Evolutionary conservation across 2,888 invertebrate species (phyloP).

Genomic region (Altica lythri): DNA sequence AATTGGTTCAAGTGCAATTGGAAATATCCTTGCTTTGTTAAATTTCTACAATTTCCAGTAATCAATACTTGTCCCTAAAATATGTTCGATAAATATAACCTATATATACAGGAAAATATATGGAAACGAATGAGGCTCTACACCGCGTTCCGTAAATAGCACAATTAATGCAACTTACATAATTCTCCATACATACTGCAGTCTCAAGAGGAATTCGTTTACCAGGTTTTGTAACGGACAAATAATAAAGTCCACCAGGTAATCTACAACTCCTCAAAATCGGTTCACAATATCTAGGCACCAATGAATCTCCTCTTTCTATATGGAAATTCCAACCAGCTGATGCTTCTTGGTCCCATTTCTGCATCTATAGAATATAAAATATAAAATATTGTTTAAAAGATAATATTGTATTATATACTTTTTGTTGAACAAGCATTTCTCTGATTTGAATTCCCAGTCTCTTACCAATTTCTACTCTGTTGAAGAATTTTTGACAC

Average conservation of each 20-base stretch:
- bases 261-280: conserved; percentile 58
- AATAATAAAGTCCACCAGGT: conserved; percentile 66
- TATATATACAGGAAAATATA: too few species aligned
- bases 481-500: conserved; percentile 63
- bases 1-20: conserved; percentile 64
- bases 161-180: too few species aligned
- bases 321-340: conserved; percentile 40
- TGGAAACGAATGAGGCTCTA: too few species aligned
- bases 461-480: conserved; percentile 67
- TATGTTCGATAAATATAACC: too few species aligned
- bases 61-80: conserved; percentile 63
- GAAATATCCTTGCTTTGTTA: conserved; percentile 62
- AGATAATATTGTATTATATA: conserved; percentile 9
- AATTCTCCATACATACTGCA: conserved; percentile 52
- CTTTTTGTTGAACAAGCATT: conserved; percentile 38
- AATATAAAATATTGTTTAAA: background rate
- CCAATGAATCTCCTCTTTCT: conserved; percentile 40
- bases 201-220: conserved; percentile 61
- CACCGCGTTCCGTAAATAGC: too few species aligned
- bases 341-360: conserved; percentile 1
- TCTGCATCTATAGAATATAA: conserved; percentile 5
- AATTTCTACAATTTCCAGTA: conserved; percentile 60
- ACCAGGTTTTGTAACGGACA: conserved; percentile 65
- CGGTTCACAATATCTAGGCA: conserved; percentile 54
- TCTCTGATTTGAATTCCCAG: conserved; percentile 52